Base-by-base conservation (phyloP, 2,113 vertebrate genomes). In the Phylloscopus trochilus region DNA sequence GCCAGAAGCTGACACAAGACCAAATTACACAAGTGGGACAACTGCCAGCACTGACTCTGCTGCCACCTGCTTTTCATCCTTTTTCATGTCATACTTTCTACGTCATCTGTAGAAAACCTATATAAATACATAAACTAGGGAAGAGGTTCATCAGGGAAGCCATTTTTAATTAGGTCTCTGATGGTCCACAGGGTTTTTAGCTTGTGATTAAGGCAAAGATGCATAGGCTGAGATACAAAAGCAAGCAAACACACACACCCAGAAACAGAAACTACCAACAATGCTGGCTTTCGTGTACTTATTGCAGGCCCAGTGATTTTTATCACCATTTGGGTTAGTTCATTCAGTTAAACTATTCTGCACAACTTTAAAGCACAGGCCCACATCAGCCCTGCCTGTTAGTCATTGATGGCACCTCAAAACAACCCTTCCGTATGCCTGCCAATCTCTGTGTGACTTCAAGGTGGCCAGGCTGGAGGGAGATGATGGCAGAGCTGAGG, bases 91-190 rank as follows among this genome's bases (percentile, higher is more conserved):
- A 35, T 76, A 70, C 86, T 87, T 70, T 69, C 56, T 62, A 63
- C 23, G 31, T 92, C 55, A 93, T 78, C 75, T 83, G 37, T 68
- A 90, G 52, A 51, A 92, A 91, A 87, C 83, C 75, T 76, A 62
- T 68, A 76, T 16, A 73, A 89, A 81, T 46, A 31, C 46, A 66
- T 46, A 43, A 67, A 43, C 75, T 35, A 35, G 66, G 56, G 51
- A 94, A 93, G 67, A 86, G 95, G 76, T 83, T 96, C 46, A 96
- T 93, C 64, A 76, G 79, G 91, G 78, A 94, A 96, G 46, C 27
- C 44, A 78, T 88, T 96, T 95, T 89, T 92, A 92, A 93, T 94
- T 90, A 91, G 87, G 78, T 76, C 64, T 89, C 64, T 89, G 84
- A 92, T 95, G 63, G 78, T 97, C 23, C 89, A 78, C 49, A 46